Conservation (phyloP, 2,113 vertebrate genomes). For the Hippocampus guttulatus region DNA sequence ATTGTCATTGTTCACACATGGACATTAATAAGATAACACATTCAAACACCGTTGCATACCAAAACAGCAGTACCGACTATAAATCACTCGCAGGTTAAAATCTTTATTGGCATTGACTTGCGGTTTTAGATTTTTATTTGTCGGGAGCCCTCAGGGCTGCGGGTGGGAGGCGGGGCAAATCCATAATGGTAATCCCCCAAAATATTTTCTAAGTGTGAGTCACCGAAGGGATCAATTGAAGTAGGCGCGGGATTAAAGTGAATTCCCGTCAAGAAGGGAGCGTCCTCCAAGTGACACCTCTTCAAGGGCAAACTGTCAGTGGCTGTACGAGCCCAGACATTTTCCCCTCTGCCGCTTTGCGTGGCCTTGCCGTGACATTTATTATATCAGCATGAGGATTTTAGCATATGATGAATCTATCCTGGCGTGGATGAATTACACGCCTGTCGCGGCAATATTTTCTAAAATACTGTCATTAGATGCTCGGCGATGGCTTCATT, state of each 20-base stretch:
- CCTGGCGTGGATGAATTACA: neutral
- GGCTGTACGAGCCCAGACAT: neutral
- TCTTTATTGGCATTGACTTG: neutral
- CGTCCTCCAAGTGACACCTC: neutral
- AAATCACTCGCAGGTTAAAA: neutral
- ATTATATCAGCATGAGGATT: neutral
- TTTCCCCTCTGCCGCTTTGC: neutral
- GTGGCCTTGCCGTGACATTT: neutral
- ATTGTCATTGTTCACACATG: no score
- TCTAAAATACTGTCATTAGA: neutral
- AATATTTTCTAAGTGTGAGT: neutral
- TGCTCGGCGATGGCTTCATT: neutral
- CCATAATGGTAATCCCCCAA: neutral
- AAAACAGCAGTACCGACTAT: neutral
- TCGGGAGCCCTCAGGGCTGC: neutral
- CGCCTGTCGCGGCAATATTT: neutral
- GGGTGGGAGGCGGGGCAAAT: neutral
- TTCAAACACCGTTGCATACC: neutral
- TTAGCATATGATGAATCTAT: neutral
- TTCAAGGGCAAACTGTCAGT: neutral
- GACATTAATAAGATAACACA: no score
- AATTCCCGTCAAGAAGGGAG: conserved; percentile 1
- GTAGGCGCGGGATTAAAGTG: neutral
- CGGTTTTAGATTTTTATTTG: neutral
- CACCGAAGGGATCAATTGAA: neutral